Percentiles rank a stretch among this genome's conserved stretches.
Evolutionary conservation across 2,888 invertebrate species (phyloP).

Genomic region (Ormyrus labotus): DNA sequence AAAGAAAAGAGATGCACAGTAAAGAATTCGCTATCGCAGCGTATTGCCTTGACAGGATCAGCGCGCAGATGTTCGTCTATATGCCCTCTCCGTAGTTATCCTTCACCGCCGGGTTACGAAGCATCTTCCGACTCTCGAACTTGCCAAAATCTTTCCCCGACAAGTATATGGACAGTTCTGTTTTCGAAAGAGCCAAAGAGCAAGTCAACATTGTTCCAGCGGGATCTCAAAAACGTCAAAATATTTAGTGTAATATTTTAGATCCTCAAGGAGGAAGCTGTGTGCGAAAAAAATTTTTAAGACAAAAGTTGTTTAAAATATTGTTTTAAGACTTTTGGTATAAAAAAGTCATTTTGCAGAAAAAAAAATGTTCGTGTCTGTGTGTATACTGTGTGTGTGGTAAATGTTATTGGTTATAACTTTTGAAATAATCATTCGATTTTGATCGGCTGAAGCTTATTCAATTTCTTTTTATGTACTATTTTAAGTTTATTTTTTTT

Average conservation of each 20-base stretch:
- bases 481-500: too few species aligned
- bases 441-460: too few species aligned
- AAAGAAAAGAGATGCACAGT: slow-evolving; percentile 80
- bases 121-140: slow-evolving; percentile 83
- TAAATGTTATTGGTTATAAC: too few species aligned
- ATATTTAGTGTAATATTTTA: background rate
- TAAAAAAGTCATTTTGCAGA: too few species aligned
- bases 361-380: too few species aligned
- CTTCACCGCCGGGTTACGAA: slow-evolving; percentile 85
- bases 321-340: too few species aligned
- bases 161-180: slow-evolving; percentile 87
- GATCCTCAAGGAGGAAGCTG: too few species aligned
- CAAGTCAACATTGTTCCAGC: slow-evolving; percentile 81
- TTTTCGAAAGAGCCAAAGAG: slow-evolving; percentile 83
- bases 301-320: too few species aligned
- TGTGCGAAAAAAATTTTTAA: too few species aligned
- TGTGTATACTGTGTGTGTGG: too few species aligned
- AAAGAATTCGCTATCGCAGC: slow-evolving; percentile 84
- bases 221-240: slow-evolving; percentile 79
- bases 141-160: slow-evolving; percentile 88
- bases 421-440: too few species aligned
- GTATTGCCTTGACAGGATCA: slow-evolving; percentile 84
- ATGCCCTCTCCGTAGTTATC: slow-evolving; percentile 84
- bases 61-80: slow-evolving; percentile 89
- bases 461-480: too few species aligned